Evolutionary conservation across 2,797 vertebrate genomes (phyloP), one percentile per base, ranked within the genome.

Genomic region (Allobates femoralis): DNA sequence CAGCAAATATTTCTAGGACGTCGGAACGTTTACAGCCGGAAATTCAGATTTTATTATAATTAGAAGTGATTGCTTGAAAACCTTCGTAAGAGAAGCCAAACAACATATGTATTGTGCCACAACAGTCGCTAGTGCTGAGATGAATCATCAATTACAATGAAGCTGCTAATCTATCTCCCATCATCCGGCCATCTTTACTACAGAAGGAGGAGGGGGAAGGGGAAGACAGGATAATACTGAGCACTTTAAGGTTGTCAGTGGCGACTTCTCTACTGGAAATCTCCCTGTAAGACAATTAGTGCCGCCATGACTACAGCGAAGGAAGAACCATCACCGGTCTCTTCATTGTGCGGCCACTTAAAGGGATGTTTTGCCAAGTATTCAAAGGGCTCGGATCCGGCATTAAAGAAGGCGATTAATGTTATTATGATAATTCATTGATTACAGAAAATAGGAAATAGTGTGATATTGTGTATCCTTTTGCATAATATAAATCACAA

Each of bases 121-220:
- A 71, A 71, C 67, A 71, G 34, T 23, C 32, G 21, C 34, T 11
- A 41, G 41, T 41, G 23, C 21, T 41, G 34, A 34, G 41, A n/a
- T 71, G 67, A 71, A 19, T 71, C 21, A 71, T 71, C 67, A 16
- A 46, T 71, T n/a, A 71, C 67, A 71, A 12, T 32, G 34, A n/a
- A 23, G 34, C 34, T 3, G 14, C 34, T 41, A 41, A 41, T 71
- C 34, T 2, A 71, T 41, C 67, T 71, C 34, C 34, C 21, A 71
- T 71, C 0, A 41, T 71, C 34, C 8, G 23, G 19, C 32, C 32
- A 69, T 37, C 58, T 67, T 32, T 67, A 30, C 62, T 30, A 23
- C 18, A 23, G 21, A 46, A 1, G 41, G 41, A 11, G 18, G 8
- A 32, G 19, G 66, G 15, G 30, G 2, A 71, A 8, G 18, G 34